Base-by-base conservation (phyloP, 2,113 vertebrate species). In the Chrysochloris asiatica region DNA sequence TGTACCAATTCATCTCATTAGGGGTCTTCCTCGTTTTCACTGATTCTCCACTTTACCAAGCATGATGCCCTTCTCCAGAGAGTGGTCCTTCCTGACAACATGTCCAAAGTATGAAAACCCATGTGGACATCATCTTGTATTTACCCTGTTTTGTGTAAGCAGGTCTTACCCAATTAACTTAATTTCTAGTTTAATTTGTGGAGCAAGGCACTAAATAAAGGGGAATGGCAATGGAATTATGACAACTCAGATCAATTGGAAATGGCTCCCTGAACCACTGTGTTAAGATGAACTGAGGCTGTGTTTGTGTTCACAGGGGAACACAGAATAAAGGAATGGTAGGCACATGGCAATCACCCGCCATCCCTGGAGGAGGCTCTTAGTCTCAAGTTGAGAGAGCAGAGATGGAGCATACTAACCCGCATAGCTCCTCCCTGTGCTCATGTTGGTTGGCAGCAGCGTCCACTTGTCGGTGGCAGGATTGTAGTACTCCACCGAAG, bases 401-500 rank as follows among this genome's bases (percentile, higher is more conserved):
- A 3, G n/a, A 6, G n/a, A 50, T 1, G 22, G 3, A 3, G 38
- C 17, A 2, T 61, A 41, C 82, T 95, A 76, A 99, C 99, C 99
- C 95, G 99, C 99, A 0, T 99, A 99, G 97, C 99, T 99, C 84
- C 99, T 98, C 50, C 99, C 99, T 0, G 99, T 99, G 98, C 99
- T 99, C 99, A 99, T 99, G 97, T 99, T 99, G 86, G 98, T 99
- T 14, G 99, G 99, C 63, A 99, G 96, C 81, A 99, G 98, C 0
- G 98, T 99, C 99, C 99, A 99, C 85, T 99, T 99, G 98, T 99
- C 99, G 0, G 98, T 98, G 95, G 98, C 97, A 0, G 99, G 99
- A 96, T 99, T 99, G 95, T 99, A 99, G 96, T 98, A 99, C 93
- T 99, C 99, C 71, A 99, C 99, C 0, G 99, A 99, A 47, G 99